Evolutionary conservation across 2,797 vertebrate species (phyloP).

Genomic region (Rachycentron canadum): DNA sequence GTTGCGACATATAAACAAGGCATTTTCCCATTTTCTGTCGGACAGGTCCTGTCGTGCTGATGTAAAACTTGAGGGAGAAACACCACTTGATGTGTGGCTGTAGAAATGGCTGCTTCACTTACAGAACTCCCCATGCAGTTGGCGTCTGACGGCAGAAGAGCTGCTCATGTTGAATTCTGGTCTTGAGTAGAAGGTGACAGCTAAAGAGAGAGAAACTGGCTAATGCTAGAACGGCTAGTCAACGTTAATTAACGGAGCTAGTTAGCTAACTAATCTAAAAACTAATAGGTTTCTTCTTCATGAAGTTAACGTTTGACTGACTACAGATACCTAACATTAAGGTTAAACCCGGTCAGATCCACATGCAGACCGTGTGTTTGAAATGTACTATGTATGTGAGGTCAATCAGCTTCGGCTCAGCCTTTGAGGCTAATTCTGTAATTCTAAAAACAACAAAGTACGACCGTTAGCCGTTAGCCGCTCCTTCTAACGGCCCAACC

Average conservation of each 20-base stretch:
- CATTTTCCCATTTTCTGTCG: no score
- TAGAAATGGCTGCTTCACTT: slow-evolving; percentile 5
- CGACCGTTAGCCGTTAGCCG: neutral
- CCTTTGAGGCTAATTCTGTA: no score
- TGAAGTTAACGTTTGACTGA: neutral
- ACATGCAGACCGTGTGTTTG: neutral
- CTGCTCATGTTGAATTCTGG: slow-evolving; percentile 19
- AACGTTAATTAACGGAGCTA: neutral
- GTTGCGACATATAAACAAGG: neutral
- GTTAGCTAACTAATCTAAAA: neutral
- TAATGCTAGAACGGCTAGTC: neutral
- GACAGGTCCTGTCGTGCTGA: neutral
- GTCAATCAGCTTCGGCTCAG: no score
- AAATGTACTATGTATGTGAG: neutral
- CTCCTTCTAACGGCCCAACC: no score
- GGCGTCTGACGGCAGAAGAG: neutral
- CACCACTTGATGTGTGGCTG: neutral
- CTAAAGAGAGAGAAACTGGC: neutral
- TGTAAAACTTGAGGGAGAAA: neutral
- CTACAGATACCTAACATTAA: neutral
- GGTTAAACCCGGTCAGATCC: neutral
- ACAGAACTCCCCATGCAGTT: neutral
- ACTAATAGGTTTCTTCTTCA: neutral
- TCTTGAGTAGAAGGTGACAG: no score
- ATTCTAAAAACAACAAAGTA: neutral